Evolutionary conservation across 2,888 invertebrate genomes (phyloP), one percentile per base, ranked within the genome.

Genomic region (Neoscelio sp.): DNA sequence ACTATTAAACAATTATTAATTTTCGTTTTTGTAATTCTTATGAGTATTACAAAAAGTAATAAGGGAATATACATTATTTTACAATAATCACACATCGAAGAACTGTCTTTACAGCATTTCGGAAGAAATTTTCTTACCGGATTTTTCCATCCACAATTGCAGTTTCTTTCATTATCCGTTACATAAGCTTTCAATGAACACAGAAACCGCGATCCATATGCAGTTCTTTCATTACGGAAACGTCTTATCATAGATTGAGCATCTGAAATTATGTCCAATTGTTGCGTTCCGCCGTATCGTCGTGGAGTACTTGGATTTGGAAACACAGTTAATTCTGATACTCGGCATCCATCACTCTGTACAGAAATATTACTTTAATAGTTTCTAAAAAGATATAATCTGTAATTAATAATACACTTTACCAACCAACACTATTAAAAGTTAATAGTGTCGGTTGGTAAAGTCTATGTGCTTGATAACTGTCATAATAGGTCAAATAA

Each of bases 141-240:
- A 83, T 92, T 92, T 80, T 91, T 92, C 86, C 92, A 91, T 2
- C 94, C 94, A 83, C 94, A 94, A 52, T 87, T 89, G 84, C 94
- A 94, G 33, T 58, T 38, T 15, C 1, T 0, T 15, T 84, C 7
- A 23, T 73, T 30, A 3, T 74, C 73, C 4, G 33, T 7, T 1
- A 13, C 5, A 26, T 28, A 6, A 13, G 60, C 48, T 28, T 15
- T 10, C 2, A 91, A 44, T 4, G 84, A 84, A 82, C 94, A 94
- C 0, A 83, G 58, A 82, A 94, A 93, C 13, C 86, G 85, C 0
- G 94, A 94, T 4, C 93, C 93, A 0, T 68, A 1, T 20, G 91
- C 91, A 12, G 40, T 70, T 0, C 0, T 2, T 0, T 87, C 70
- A 0, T 91, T 67, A 6, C 40, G 35, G 1, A 88, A 82, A 33